These are phyloP conservation scores for Sebastes goodei DNA, from an alignment of 2,797 vertebrate genomes.

Conservation along the genomic window DNA sequence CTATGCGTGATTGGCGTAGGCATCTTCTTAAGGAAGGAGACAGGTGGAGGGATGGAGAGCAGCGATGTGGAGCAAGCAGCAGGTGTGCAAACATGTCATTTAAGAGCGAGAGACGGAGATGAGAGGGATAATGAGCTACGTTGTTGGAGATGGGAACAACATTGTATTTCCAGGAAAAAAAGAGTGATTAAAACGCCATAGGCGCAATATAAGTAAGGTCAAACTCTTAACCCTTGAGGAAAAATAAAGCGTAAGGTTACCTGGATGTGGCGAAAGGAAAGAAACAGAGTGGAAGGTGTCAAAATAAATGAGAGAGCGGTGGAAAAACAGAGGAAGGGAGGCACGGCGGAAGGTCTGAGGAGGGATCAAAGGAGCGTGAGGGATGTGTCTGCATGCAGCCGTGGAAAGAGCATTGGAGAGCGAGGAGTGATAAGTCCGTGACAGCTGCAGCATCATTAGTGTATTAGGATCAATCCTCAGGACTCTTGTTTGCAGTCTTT, in stretches of 20 bases:
- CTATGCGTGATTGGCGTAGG: constrained; percentile 20
- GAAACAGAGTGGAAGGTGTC: constrained; percentile 28
- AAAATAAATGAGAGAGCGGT: constrained; percentile 56
- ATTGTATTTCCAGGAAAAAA: not conserved
- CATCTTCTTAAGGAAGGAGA: constrained; percentile 46
- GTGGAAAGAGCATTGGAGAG: constrained; percentile 48
- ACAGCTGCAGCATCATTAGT: constrained; percentile 81
- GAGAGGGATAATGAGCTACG: not conserved
- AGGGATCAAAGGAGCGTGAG: constrained; percentile 63
- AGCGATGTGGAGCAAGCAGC: constrained; percentile 47
- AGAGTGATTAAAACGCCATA: not conserved
- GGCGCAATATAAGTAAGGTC: not conserved
- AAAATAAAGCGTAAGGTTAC: constrained; percentile 31
- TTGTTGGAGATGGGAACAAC: not conserved
- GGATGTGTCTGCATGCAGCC: constrained; percentile 47
- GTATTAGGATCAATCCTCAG: constrained; percentile 73
- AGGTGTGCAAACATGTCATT: constrained; percentile 58
- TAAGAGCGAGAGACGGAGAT: not conserved
- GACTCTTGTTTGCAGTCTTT: constrained; percentile 62
- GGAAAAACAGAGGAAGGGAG: constrained; percentile 31
- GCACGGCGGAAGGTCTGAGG: constrained; percentile 37
- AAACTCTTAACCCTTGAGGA: not conserved
- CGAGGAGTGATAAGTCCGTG: constrained; percentile 64
- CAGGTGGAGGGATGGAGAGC: constrained; percentile 52
- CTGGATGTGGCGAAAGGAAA: constrained; percentile 20